Conservation (phyloP, 2,888 invertebrate species). For the Antheraea assamensis region DNA sequence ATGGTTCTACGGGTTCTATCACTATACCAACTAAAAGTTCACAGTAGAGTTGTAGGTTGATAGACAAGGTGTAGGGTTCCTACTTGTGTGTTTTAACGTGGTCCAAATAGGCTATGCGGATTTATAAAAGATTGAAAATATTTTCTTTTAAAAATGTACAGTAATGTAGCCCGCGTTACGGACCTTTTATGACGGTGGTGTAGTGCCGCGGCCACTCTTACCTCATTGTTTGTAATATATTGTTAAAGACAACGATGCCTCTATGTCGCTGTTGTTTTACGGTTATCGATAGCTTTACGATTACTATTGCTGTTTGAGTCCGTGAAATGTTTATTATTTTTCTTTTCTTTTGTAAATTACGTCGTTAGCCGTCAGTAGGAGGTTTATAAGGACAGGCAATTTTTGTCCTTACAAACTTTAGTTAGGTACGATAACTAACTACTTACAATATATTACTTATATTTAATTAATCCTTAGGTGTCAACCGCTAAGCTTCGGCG, state of each 20-base stretch:
- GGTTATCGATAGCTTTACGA: background rate
- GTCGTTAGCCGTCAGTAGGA: too few relatives aligned
- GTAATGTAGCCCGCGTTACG: background rate
- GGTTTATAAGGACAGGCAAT: too few relatives aligned
- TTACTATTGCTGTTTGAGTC: constrained; percentile 9
- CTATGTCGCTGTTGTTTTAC: constrained; percentile 8
- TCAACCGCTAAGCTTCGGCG: too few relatives aligned
- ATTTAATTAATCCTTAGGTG: too few relatives aligned
- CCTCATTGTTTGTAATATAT: background rate
- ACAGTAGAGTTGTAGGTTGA: background rate
- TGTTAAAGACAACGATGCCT: constrained; percentile 22
- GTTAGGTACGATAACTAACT: too few relatives aligned
- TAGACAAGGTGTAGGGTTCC: too few relatives aligned
- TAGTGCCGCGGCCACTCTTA: background rate
- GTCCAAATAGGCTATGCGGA: background rate
- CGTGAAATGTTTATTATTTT: background rate
- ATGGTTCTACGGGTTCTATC: background rate
- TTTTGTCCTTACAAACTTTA: too few relatives aligned
- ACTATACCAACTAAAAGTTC: background rate
- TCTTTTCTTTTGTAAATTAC: too few relatives aligned
- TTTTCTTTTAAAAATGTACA: background rate
- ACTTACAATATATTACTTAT: too few relatives aligned
- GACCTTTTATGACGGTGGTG: background rate
- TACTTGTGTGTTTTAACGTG: background rate
- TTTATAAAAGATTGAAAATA: background rate